Conservation (phyloP, 2,888 invertebrate species). For the Cheilosia pagana region DNA sequence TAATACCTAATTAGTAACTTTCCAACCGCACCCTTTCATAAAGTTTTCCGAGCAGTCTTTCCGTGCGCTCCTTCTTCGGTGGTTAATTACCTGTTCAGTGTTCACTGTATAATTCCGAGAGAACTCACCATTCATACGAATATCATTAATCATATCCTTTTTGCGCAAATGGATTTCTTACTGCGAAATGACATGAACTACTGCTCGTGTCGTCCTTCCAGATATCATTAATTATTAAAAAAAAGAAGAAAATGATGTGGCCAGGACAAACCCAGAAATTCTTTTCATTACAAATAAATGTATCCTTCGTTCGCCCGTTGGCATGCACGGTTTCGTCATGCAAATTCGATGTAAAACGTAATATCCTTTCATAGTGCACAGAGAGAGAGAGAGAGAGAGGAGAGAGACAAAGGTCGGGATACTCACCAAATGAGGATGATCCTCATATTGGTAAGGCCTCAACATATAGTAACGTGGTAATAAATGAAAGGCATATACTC, state of each 20-base stretch:
- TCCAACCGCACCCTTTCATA: constrained; percentile 57
- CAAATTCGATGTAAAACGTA: constrained; percentile 56
- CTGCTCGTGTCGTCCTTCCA: constrained; percentile 35
- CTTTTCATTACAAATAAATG: constrained; percentile 32
- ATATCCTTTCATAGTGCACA: constrained; percentile 31
- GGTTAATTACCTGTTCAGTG: constrained; percentile 67
- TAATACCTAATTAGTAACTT: constrained; percentile 70
- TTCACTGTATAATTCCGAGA: constrained; percentile 3
- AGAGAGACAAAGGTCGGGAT: no score
- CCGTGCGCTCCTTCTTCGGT: constrained; percentile 16
- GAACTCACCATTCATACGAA: constrained; percentile 44
- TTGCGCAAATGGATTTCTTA: constrained; percentile 54
- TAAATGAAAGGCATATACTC: constrained; percentile 21
- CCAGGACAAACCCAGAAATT: constrained; percentile 37
- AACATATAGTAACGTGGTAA: constrained; percentile 32
- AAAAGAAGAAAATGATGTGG: not conserved
- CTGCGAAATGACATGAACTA: constrained; percentile 51
- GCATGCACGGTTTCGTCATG: constrained; percentile 31
- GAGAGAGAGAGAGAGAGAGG: no score
- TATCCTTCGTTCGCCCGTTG: constrained; percentile 8
- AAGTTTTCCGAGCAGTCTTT: constrained; percentile 50
- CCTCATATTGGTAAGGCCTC: not conserved
- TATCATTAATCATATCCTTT: constrained; percentile 68
- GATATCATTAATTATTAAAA: constrained; percentile 66
- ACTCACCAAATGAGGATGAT: not conserved